Conservation (phyloP, 2,797 vertebrate species). For the Gorsachius magnificus region DNA sequence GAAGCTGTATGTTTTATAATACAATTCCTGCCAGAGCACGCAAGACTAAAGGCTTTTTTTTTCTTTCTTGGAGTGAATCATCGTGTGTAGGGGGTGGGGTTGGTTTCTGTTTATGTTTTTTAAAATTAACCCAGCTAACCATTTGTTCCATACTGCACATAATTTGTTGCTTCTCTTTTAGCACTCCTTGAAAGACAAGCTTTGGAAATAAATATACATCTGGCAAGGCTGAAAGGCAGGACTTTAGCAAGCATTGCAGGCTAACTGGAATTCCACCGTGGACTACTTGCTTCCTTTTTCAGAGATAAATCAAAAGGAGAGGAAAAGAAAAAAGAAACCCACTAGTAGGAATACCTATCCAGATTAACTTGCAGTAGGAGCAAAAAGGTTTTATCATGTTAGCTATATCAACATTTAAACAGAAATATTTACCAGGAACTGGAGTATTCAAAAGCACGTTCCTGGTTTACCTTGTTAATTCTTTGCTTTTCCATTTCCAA, state of each 20-base stretch:
- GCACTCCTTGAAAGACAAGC: background rate
- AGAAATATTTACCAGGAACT: background rate
- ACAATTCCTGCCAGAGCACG: background rate
- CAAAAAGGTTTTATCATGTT: background rate
- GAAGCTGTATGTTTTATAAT: background rate
- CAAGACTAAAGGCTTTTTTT: background rate
- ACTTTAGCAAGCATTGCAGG: background rate
- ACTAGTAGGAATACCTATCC: background rate
- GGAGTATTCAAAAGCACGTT: background rate
- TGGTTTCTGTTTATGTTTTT: background rate
- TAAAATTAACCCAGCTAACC: slow-evolving; percentile 7
- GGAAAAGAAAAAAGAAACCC: background rate
- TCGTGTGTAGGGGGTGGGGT: background rate
- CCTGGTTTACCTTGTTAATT: background rate
- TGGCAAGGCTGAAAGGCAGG: background rate
- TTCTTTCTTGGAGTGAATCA: background rate
- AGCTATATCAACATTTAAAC: background rate
- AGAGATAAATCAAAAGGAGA: background rate
- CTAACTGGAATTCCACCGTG: background rate
- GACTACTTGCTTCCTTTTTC: background rate
- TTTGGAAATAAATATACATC: slow-evolving; percentile 19
- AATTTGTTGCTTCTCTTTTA: background rate
- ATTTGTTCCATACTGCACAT: background rate
- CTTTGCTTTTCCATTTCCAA: background rate
- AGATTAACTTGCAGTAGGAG: background rate